Conservation (phyloP, 30 jellyfish, hydroid and myxozoan genomes). For the Turritopsis rubra region DNA sequence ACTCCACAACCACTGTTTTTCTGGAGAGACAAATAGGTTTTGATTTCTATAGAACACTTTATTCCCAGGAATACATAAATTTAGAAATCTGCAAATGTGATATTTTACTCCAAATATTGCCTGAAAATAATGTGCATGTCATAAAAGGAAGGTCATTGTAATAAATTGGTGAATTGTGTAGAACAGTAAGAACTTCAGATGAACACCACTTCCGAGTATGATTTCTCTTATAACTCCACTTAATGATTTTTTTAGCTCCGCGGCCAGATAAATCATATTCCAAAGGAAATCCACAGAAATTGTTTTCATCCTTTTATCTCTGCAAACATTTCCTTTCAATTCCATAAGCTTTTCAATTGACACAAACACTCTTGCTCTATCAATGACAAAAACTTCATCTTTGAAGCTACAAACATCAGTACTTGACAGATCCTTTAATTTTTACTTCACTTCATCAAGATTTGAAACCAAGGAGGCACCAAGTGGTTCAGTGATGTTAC, state of each 20-base stretch:
- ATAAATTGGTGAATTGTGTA: neutral
- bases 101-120: neutral
- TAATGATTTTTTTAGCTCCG: neutral
- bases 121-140: neutral
- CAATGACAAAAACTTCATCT: neutral
- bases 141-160: neutral
- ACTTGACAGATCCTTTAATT: neutral
- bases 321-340: constrained; percentile 3
- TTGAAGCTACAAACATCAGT: neutral
- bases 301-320: neutral
- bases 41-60: neutral
- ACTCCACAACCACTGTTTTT: neutral
- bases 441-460: neutral
- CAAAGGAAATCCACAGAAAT: neutral
- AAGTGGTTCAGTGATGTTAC: neutral
- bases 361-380: neutral
- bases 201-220: constrained; percentile 2
- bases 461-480: neutral
- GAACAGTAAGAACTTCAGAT: neutral
- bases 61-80: constrained; percentile 4
- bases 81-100: neutral
- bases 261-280: neutral
- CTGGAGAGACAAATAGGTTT: constrained; percentile 10
- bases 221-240: neutral
- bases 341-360: neutral